phyloP scores from a whole-genome alignment of 1,140 invertebrate species.

The Drosophila arizonae region DNA sequence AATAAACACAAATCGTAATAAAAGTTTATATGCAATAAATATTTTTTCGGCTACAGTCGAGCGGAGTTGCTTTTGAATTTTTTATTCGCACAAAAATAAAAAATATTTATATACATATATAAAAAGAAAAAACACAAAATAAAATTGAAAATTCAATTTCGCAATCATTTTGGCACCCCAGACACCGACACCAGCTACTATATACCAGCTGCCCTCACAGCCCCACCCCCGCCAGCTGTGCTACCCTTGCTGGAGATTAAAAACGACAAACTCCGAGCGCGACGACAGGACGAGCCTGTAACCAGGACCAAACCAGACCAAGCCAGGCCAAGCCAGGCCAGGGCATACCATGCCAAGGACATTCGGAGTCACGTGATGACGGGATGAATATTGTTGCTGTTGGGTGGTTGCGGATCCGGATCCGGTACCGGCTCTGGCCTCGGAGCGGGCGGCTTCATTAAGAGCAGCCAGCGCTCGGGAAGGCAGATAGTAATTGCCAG shows the following conservation, averaged over 20 bases:
- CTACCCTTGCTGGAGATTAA: slow-evolving; percentile 62
- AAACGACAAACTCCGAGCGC: slow-evolving; percentile 67
- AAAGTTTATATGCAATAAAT: slow-evolving; percentile 80
- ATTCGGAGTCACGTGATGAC: slow-evolving; percentile 28
- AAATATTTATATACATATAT: background rate
- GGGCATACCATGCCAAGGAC: slow-evolving; percentile 9
- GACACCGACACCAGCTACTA: slow-evolving; percentile 25
- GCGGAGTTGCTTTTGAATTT: slow-evolving; percentile 69
- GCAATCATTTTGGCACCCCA: slow-evolving; percentile 78
- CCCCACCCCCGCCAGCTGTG: slow-evolving; percentile 3
- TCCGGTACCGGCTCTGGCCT: background rate
- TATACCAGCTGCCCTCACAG: background rate
- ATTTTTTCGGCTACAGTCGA: slow-evolving; percentile 64
- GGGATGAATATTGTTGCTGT: slow-evolving; percentile 22
- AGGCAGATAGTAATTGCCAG: slow-evolving; percentile 55
- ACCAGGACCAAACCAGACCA: background rate
- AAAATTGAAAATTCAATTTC: slow-evolving; percentile 80
- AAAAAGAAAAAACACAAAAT: slow-evolving; percentile 13
- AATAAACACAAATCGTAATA: slow-evolving; percentile 80
- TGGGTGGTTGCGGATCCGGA: slow-evolving; percentile 15
- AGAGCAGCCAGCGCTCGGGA: slow-evolving; percentile 23
- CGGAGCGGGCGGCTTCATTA: slow-evolving; percentile 42
- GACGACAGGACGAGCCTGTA: slow-evolving; percentile 43
- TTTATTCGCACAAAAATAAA: slow-evolving; percentile 62
- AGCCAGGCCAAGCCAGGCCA: background rate